Evolutionary conservation across 2,113 vertebrate species (phyloP).

Genomic region (Anoplopoma fimbria): DNA sequence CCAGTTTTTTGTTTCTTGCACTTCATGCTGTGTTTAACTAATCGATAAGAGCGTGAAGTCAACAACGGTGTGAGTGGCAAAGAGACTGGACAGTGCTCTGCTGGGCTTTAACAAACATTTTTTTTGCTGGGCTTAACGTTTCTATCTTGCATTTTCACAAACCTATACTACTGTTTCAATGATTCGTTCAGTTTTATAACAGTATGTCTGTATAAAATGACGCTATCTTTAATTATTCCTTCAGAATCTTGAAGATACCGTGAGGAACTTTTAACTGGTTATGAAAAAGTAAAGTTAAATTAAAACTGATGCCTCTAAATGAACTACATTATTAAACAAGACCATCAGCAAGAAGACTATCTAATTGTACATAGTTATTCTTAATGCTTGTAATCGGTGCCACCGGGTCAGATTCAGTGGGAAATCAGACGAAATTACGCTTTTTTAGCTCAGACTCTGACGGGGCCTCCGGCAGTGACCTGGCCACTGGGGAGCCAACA

Average conservation of each 20-base stretch:
- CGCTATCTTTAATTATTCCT: neutral
- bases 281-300: neutral
- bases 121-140: neutral
- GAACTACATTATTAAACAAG: neutral
- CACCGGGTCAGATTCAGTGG: too few species aligned
- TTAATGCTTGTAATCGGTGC: too few species aligned
- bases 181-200: neutral
- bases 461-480: too few species aligned
- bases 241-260: neutral
- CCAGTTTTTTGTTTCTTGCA: slow-evolving; percentile 55
- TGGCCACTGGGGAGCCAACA: too few species aligned
- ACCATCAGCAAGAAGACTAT: neutral
- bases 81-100: slow-evolving; percentile 15
- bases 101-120: neutral
- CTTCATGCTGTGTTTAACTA: slow-evolving; percentile 58
- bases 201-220: neutral
- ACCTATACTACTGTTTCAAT: neutral
- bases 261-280: neutral
- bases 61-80: slow-evolving; percentile 36
- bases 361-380: neutral
- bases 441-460: too few species aligned
- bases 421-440: too few species aligned
- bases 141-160: slow-evolving; percentile 7
- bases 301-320: too few species aligned
- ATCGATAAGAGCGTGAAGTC: slow-evolving; percentile 56